A percentile compares a stretch with the other conserved stretches of the same genome.
These are phyloP conservation scores for Hemaris fuciformis DNA, from an alignment of 2,888 invertebrate species.

Conservation along the genomic window DNA sequence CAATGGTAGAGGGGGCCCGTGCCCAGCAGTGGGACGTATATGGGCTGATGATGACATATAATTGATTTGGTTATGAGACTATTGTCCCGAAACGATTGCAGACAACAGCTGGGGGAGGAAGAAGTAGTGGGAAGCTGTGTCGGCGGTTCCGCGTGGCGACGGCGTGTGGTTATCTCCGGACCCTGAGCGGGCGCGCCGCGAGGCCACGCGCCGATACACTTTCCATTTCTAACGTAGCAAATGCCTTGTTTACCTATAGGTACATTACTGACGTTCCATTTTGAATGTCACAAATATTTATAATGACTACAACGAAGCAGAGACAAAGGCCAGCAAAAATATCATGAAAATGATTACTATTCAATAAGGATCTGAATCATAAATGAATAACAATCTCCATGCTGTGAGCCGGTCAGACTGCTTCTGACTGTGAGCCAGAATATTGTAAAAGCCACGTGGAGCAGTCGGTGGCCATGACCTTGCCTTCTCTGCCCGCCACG, in stretches of 20 bases:
- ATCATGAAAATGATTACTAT: too few relatives aligned
- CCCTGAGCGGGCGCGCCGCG: not conserved
- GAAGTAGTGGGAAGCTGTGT: not conserved
- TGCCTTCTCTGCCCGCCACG: not conserved
- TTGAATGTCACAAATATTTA: too few relatives aligned
- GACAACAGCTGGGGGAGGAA: too few relatives aligned
- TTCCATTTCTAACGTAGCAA: not conserved
- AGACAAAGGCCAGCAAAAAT: too few relatives aligned
- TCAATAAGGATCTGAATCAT: too few relatives aligned
- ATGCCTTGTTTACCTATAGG: not conserved
- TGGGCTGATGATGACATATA: too few relatives aligned
- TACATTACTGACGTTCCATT: not conserved
- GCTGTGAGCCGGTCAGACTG: not conserved
- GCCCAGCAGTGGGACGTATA: too few relatives aligned
- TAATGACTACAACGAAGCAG: too few relatives aligned
- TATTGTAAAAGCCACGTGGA: not conserved
- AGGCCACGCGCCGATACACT: not conserved
- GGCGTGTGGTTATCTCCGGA: not conserved
- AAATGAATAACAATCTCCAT: not conserved
- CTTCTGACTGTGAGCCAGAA: not conserved
- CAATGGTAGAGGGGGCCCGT: too few relatives aligned
- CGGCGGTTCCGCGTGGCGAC: not conserved
- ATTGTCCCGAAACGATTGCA: too few relatives aligned
- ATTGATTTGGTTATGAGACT: too few relatives aligned
- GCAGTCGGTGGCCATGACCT: not conserved